Evolutionary conservation across 1,140 invertebrate species (phyloP).

Genomic region (Philopotamus ludificatus): DNA sequence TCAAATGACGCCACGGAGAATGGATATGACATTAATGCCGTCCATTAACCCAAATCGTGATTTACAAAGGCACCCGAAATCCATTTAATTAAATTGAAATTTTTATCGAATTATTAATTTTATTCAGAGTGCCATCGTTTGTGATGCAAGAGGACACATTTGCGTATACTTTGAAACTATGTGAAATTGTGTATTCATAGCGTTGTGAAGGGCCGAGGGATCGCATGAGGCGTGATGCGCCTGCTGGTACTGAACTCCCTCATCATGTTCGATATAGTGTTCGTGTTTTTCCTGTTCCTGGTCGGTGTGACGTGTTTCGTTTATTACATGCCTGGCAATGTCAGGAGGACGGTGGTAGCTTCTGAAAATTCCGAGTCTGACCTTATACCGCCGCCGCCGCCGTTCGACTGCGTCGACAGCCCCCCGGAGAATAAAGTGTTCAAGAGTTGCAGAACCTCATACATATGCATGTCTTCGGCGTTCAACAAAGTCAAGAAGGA

Average conservation of each 20-base stretch:
- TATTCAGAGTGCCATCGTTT: too few species aligned
- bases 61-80: slow-evolving; percentile 23
- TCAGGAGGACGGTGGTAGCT: slow-evolving; percentile 44
- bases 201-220: slow-evolving; percentile 11
- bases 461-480: slow-evolving; percentile 51
- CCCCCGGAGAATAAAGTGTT: slow-evolving; percentile 43
- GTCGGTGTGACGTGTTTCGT: slow-evolving; percentile 76
- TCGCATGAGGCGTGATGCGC: slow-evolving; percentile 62
- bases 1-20: slow-evolving; percentile 8
- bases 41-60: slow-evolving; percentile 34
- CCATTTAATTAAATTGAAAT: slow-evolving; percentile 9
- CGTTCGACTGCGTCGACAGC: slow-evolving; percentile 49
- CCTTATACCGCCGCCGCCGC: slow-evolving; percentile 54
- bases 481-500: slow-evolving; percentile 48
- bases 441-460: slow-evolving; percentile 44
- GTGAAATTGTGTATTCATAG: neutral
- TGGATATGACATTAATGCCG: slow-evolving; percentile 35
- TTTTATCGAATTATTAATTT: neutral
- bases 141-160: too few species aligned
- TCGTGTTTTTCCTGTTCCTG: slow-evolving; percentile 80
- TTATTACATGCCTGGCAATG: slow-evolving; percentile 68
- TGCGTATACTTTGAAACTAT: too few species aligned
- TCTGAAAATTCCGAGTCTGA: slow-evolving; percentile 50
- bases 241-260: slow-evolving; percentile 79
- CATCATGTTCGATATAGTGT: slow-evolving; percentile 83